Base-by-base conservation (phyloP, 2,113 vertebrate genomes). In the Neodontobutis hainanensis region DNA sequence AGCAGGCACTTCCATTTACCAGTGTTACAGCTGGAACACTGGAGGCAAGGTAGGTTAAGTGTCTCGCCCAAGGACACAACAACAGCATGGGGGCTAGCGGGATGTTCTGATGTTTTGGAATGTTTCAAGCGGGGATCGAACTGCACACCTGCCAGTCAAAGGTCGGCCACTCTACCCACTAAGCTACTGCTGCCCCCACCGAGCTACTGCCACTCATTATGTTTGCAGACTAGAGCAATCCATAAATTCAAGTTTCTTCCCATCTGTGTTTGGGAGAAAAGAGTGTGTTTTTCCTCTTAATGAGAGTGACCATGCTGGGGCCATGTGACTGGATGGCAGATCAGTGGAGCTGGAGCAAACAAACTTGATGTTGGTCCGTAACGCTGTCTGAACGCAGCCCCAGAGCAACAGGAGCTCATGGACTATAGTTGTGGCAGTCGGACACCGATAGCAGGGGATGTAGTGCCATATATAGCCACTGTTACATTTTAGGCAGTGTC, bases 271-370 rank as follows among this genome's bases (percentile, higher is more conserved):
- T 58, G 4, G 16, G n/a, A 19, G 2, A 11, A 64, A 48, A 11
- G 4, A 19, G 11, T 9, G 45, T 45, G 57, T 44, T 65, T 43
- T 32, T 6, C 2, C 61, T 50, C 50, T 55, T 78, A 85, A 84
- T 77, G 50, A 6, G 81, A 82, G 69, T 74, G 60, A 67, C 48
- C 40, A 49, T 9, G 59, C 58, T 8, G 48, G 38, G n/a, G 61
- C 57, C 85, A 83, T 84, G 81, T 89, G 87, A 89, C 74, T 59
- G 79, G 70, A 73, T 42, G 45, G 46, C 10, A 11, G 47, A 63
- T 42, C 46, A 66, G 65, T 73, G n/a, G n/a, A n/a, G 66, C 69
- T 59, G 63, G 67, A 65, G 19, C 52, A 64, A 52, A 79, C 66
- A 77, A 70, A 64, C 68, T 42, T 63, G 73, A 83, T 78, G 45